Percentiles rank a stretch among this genome's conserved stretches.
phyloP scores from a whole-genome alignment of 2,888 invertebrate species.

The Cotesia congregata region DNA sequence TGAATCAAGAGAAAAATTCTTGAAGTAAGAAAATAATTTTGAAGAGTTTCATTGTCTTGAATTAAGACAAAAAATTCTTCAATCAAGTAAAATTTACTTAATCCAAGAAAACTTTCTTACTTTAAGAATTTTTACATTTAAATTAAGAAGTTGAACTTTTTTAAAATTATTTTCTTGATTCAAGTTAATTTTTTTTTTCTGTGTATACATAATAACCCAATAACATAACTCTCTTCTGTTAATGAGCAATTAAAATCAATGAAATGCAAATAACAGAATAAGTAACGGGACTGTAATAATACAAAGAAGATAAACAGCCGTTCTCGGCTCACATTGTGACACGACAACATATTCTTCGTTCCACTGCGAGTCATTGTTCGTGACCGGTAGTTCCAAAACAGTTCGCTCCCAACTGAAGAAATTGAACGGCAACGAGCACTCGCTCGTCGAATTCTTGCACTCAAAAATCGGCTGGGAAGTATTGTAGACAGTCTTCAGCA shows the following conservation, averaged over 20 bases:
- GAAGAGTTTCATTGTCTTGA: too few relatives aligned
- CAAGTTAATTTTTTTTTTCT: too few relatives aligned
- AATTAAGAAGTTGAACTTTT: too few relatives aligned
- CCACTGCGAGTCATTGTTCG: slow-evolving; percentile 78
- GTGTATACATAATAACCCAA: too few relatives aligned
- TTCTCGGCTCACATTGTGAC: slow-evolving; percentile 82
- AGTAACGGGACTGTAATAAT: slow-evolving; percentile 80
- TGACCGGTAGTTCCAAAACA: slow-evolving; percentile 79
- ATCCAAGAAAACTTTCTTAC: too few relatives aligned
- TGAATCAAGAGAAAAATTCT: too few relatives aligned
- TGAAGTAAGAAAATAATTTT: too few relatives aligned
- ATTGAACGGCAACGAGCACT: slow-evolving; percentile 77
- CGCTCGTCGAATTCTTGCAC: slow-evolving; percentile 76
- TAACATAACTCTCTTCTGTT: too few relatives aligned
- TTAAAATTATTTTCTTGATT: too few relatives aligned
- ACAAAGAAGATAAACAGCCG: slow-evolving; percentile 78
- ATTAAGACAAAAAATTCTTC: too few relatives aligned
- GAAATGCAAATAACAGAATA: slow-evolving; percentile 81
- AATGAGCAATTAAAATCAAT: slow-evolving; percentile 68
- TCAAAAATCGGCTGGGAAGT: slow-evolving; percentile 75
- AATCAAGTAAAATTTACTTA: too few relatives aligned
- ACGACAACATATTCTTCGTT: slow-evolving; percentile 82
- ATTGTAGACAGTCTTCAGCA: slow-evolving; percentile 81
- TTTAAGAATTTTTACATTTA: too few relatives aligned
- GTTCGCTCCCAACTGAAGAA: slow-evolving; percentile 81